A percentile compares a stretch with the other conserved stretches of the same genome.
Conservation (phyloP, 2,113 vertebrate genomes). For the Myotis brandtii region DNA sequence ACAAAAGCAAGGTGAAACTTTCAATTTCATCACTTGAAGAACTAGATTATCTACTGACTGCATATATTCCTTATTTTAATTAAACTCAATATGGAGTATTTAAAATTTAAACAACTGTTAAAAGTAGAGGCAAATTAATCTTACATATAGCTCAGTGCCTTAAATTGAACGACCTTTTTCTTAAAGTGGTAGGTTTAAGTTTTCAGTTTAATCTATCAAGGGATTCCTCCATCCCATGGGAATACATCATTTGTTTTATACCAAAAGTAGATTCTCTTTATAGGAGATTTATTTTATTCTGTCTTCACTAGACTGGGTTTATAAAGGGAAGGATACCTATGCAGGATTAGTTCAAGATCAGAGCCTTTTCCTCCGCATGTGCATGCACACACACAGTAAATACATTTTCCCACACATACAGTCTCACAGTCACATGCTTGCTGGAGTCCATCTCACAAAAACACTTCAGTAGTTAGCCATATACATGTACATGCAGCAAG, state of each 20-base stretch:
- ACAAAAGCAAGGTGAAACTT: conserved; percentile 20
- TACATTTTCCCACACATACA: conserved; percentile 46
- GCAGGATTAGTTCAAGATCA: conserved; percentile 68
- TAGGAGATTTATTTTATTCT: conserved; percentile 39
- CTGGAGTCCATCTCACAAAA: conserved; percentile 71
- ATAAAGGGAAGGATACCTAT: conserved; percentile 49
- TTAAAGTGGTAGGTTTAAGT: conserved; percentile 40
- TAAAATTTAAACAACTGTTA: conserved; percentile 31
- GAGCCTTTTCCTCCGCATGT: neutral
- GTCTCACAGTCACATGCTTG: conserved; percentile 69
- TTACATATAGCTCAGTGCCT: conserved; percentile 31
- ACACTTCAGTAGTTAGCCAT: conserved; percentile 72
- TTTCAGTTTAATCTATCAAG: conserved; percentile 31
- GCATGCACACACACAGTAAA: neutral
- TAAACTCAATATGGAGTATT: conserved; percentile 52
- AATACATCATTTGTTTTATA: conserved; percentile 42
- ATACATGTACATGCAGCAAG: conserved; percentile 80
- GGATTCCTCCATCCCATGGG: neutral
- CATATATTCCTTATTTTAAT: conserved; percentile 54
- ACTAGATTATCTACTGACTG: conserved; percentile 17
- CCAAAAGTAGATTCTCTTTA: conserved; percentile 43
- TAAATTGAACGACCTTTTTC: neutral
- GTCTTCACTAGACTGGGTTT: conserved; percentile 46
- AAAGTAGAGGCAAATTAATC: conserved; percentile 41
- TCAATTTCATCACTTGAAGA: neutral